Base-by-base conservation (phyloP, 1,140 invertebrate genomes). In the Andricus grossulariae region DNA sequence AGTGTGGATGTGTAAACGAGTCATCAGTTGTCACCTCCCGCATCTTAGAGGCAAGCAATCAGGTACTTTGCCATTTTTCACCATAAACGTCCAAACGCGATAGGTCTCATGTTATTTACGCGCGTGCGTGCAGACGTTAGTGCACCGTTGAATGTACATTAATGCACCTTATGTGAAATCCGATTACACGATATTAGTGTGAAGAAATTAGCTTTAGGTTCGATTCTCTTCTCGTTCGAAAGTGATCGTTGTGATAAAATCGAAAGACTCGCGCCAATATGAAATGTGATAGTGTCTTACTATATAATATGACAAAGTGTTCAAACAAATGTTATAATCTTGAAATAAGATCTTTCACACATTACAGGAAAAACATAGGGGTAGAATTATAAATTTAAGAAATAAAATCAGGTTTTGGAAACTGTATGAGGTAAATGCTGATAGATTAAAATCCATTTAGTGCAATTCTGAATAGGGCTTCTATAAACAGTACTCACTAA, bases 31-130 rank as follows among this genome's bases (percentile, higher is more conserved):
- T 7, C 39, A 45, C 39, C 60, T 39, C 60, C 60, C 60, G 60
- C 60, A 66, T n/a, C 15, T 13, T 66, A 66, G 18, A 32, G 21
- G 21, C 55, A 57, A 25, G 13, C 18, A 15, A 52, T 45, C 71
- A 71, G 51, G 52, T 52, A 75, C 49, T 75, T 71, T 50, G 57
- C 32, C 57, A 18, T 76, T 76, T 76, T 72, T 72, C 71, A 72
- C 49, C 70, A 76, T 76, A 76, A 76, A 76, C 39, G 75, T 76
- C 75, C 52, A 72, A 72, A 71, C 52, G 52, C 50, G 25, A 76
- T 76, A 71, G 74, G 74, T 75, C 74, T 51, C 18, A 7, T 57
- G 70, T 76, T 76, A 77, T 77, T 77, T 77, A 77, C 75, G 39
- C 45, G 39, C 71, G 45, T 77, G 74, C 74, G 51, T 76, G 74